Conservation (phyloP, 2,888 invertebrate genomes). For the Ormyrus pomaceus region DNA sequence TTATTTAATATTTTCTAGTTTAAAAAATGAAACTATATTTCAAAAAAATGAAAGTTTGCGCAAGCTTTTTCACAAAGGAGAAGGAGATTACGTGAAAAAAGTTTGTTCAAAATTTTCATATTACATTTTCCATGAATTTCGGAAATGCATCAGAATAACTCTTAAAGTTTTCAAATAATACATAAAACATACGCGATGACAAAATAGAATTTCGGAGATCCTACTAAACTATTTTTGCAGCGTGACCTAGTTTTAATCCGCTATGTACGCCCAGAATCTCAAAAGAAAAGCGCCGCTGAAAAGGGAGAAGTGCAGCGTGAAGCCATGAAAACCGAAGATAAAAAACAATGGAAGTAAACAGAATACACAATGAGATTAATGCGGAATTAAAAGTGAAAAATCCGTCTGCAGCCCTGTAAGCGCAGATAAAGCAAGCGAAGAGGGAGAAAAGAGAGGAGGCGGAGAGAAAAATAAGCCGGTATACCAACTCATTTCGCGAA, state of each 20-base stretch:
- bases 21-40: no score
- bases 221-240: background rate
- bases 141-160: background rate
- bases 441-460: background rate
- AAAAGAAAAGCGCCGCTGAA: background rate
- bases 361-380: constrained; percentile 28
- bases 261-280: background rate
- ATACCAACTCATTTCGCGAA: constrained; percentile 8
- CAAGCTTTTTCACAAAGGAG: no score
- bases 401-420: background rate
- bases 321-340: constrained; percentile 7
- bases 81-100: no score
- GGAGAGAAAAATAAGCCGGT: background rate
- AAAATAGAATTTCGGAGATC: background rate
- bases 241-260: constrained; percentile 19
- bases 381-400: constrained; percentile 17
- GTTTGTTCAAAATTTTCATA: no score
- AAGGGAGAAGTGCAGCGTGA: background rate
- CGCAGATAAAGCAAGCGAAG: background rate
- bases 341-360: constrained; percentile 9
- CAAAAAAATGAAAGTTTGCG: no score
- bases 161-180: background rate
- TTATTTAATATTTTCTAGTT: no score
- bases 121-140: background rate
- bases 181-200: background rate